Percentiles rank a stretch among this genome's conserved stretches.
phyloP scores from a whole-genome alignment of 2,113 vertebrate species.

The Corythornis vintsioides region DNA sequence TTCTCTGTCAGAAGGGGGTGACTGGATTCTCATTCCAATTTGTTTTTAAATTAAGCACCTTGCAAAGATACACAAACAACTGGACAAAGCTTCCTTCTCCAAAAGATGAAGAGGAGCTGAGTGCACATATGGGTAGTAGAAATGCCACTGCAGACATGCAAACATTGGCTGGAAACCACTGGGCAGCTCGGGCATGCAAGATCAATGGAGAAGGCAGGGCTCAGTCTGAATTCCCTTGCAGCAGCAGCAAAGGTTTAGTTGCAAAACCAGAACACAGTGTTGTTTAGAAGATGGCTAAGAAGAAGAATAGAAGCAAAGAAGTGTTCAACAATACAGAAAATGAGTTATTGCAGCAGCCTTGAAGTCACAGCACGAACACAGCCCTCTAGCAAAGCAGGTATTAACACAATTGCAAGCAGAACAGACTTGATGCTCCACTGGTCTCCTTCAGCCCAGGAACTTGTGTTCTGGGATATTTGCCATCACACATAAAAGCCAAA shows the following conservation, averaged over 20 bases:
- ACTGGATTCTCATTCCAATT: background rate
- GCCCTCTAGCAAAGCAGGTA: conserved; percentile 3
- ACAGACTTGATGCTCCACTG: conserved; percentile 61
- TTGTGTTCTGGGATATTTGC: conserved; percentile 64
- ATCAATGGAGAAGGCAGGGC: background rate
- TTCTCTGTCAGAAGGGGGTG: background rate
- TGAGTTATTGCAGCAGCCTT: background rate
- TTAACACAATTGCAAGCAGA: conserved; percentile 30
- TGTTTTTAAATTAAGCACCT: background rate
- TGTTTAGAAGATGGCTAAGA: conserved; percentile 3
- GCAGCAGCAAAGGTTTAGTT: background rate
- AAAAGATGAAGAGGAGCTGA: background rate
- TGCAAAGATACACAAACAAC: background rate
- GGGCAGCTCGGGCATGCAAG: background rate
- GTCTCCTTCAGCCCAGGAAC: conserved; percentile 45
- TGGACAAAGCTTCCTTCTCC: background rate
- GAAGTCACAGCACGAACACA: conserved; percentile 28
- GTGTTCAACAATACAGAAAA: background rate
- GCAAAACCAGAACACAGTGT: background rate
- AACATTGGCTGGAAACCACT: background rate
- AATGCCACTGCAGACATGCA: background rate
- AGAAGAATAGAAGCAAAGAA: conserved; percentile 36
- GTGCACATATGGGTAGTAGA: background rate
- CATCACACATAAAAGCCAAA: conserved; percentile 48
- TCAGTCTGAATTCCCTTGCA: background rate